Percentiles rank a stretch among this genome's conserved stretches.
Evolutionary conservation across 64 coral and sea anemone species (phyloP).

Genomic region (Platygyra sinensis): DNA sequence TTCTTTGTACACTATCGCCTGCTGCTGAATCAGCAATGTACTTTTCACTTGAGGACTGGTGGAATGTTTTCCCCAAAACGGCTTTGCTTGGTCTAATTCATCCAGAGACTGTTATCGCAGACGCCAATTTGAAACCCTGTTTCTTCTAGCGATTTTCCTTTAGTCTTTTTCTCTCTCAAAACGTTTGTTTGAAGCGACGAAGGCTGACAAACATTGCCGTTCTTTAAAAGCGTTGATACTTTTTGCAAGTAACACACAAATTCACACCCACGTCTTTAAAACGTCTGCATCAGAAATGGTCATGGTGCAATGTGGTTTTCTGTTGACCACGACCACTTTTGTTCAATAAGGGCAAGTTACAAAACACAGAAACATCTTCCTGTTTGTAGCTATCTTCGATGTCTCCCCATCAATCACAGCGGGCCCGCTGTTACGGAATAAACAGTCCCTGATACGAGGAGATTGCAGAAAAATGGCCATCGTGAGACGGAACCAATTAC

Average conservation of each 20-base stretch:
- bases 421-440: slow-evolving; percentile 45
- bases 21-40: no score
- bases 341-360: background rate
- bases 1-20: no score
- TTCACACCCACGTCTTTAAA: no score
- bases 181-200: background rate
- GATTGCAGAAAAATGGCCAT: slow-evolving; percentile 90
- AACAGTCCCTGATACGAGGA: slow-evolving; percentile 84
- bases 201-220: background rate
- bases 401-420: background rate
- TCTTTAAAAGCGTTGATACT: background rate
- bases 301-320: background rate
- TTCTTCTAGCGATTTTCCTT: background rate
- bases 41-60: no score
- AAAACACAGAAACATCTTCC: background rate
- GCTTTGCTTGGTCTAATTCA: no score
- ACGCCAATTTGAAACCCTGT: background rate
- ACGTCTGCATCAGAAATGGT: no score
- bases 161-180: background rate
- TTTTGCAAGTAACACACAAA: background rate
- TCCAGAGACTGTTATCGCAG: background rate
- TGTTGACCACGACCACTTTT: background rate
- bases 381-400: background rate
- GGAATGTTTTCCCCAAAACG: no score
- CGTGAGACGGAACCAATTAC: slow-evolving; percentile 81